Percentiles rank a stretch among this genome's conserved stretches.
Evolutionary conservation across 2,113 vertebrate species (phyloP).

Genomic region (Rhizomys pruinosus): DNA sequence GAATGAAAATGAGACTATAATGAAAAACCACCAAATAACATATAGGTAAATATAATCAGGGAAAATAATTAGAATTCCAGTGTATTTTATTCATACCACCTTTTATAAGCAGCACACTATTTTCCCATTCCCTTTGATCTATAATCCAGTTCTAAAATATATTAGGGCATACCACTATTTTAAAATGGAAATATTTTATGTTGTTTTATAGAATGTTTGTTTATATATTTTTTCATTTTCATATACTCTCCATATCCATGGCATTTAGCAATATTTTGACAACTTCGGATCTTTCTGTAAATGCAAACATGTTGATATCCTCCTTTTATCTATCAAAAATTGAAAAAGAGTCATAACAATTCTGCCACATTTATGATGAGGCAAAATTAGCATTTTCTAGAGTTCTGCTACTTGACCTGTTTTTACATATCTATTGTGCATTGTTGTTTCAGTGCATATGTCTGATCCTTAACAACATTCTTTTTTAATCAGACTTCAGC

Average conservation of each 20-base stretch:
- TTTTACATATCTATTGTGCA: not conserved
- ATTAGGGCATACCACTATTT: not conserved
- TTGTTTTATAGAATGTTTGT: conserved; percentile 20
- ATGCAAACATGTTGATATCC: not conserved
- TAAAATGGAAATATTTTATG: conserved; percentile 16
- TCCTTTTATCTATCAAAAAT: not conserved
- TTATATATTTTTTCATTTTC: conserved; percentile 28
- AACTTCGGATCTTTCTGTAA: not conserved
- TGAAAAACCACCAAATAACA: conserved; percentile 59
- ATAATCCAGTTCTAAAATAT: conserved; percentile 16
- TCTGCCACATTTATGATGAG: not conserved
- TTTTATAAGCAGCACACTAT: conserved; percentile 42
- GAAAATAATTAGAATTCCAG: conserved; percentile 56
- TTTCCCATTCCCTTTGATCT: conserved; percentile 30
- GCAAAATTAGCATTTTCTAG: not conserved
- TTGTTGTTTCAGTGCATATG: not conserved
- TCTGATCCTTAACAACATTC: not conserved
- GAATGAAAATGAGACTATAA: conserved; percentile 64
- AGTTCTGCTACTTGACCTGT: not conserved
- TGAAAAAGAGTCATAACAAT: not conserved
- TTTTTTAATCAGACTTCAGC: not conserved
- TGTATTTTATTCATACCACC: conserved; percentile 28
- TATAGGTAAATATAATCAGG: conserved; percentile 64
- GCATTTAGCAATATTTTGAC: not conserved
- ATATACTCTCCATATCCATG: not conserved